These are phyloP conservation scores for Pseudotriccus pelzelni DNA, from an alignment of 2,797 vertebrate species.

Conservation along the genomic window DNA sequence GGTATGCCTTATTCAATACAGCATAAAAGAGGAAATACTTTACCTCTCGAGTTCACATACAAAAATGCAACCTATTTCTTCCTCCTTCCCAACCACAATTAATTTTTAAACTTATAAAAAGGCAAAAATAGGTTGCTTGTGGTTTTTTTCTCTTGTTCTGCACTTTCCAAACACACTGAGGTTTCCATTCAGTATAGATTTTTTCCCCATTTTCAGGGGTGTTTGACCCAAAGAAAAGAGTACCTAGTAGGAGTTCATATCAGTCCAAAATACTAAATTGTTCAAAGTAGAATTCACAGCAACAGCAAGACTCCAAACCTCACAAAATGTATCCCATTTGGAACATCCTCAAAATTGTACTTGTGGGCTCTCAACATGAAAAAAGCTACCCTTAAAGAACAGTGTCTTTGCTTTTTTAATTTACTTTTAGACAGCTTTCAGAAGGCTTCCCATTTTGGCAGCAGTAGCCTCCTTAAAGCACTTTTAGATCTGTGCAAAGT, in stretches of 20 bases:
- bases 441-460: conserved; percentile 38
- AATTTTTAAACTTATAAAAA: conserved; percentile 39
- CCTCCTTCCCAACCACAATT: conserved; percentile 12
- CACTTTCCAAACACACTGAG: conserved; percentile 34
- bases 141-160: conserved; percentile 17
- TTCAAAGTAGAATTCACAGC: conserved; percentile 58
- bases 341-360: conserved; percentile 24
- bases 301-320: conserved; percentile 52
- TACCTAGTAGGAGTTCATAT: conserved; percentile 46
- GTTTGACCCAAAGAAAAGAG: conserved; percentile 56
- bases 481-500: conserved; percentile 42
- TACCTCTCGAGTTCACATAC: background rate
- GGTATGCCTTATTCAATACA: conserved; percentile 9
- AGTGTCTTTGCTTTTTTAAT: background rate
- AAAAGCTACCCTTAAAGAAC: conserved; percentile 15
- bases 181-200: conserved; percentile 35
- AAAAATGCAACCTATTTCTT: conserved; percentile 48
- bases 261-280: conserved; percentile 50
- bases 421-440: conserved; percentile 31
- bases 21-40: conserved; percentile 16
- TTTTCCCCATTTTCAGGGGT: conserved; percentile 18
- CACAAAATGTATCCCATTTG: conserved; percentile 46
- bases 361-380: conserved; percentile 12
- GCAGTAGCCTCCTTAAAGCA: conserved; percentile 33
- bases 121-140: conserved; percentile 12